Conservation (phyloP, 2,797 vertebrate species). For the Poeciliopsis gracilis region DNA sequence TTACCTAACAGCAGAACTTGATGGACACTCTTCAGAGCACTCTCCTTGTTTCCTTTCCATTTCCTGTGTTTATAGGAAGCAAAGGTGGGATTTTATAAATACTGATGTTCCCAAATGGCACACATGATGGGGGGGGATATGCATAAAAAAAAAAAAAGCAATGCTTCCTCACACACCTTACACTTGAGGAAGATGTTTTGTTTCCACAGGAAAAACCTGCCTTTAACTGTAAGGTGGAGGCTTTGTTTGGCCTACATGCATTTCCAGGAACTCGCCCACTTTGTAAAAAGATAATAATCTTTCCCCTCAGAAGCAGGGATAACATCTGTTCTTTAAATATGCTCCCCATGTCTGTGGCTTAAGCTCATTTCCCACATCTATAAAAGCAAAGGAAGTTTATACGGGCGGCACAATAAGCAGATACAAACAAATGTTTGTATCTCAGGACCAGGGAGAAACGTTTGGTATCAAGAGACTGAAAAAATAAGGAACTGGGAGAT, state of each 20-base stretch:
- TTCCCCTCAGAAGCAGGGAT: constrained; percentile 14
- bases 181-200: constrained; percentile 12
- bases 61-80: constrained; percentile 3
- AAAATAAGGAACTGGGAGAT: neutral
- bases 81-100: constrained; percentile 10
- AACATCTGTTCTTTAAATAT: constrained; percentile 19
- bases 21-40: constrained; percentile 21
- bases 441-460: neutral
- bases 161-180: neutral
- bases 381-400: neutral
- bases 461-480: neutral
- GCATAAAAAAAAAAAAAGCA: constrained; percentile 3
- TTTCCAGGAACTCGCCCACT: constrained; percentile 30
- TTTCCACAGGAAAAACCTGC: constrained; percentile 10
- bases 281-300: constrained; percentile 47
- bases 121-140: constrained; percentile 16
- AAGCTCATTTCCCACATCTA: constrained; percentile 5
- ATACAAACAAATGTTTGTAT: neutral
- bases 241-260: constrained; percentile 41
- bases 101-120: constrained; percentile 13
- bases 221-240: constrained; percentile 2
- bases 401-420: neutral
- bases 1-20: constrained; percentile 56
- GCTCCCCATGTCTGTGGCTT: neutral
- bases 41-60: constrained; percentile 13